Conservation (phyloP, 2,797 vertebrate genomes). For the Sebastiscus albofasciatus region DNA sequence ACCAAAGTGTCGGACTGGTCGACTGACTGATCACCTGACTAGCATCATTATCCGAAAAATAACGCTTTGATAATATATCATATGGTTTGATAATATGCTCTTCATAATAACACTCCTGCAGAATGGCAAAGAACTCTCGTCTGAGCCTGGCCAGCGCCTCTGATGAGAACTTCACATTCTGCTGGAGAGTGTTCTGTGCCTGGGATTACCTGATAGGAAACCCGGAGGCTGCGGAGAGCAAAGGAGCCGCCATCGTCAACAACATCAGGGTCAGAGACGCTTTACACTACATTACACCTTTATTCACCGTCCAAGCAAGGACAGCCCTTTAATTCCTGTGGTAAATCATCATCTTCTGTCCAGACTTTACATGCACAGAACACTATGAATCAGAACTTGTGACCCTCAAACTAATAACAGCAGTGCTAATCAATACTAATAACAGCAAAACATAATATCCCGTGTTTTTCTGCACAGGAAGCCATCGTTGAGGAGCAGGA, state of each 20-base stretch:
- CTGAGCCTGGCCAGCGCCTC: slow-evolving; percentile 94
- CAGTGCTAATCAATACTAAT: not conserved
- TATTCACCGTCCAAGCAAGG: not conserved
- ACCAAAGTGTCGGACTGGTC: not conserved
- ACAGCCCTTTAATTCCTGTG: not conserved
- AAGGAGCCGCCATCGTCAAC: slow-evolving; percentile 95
- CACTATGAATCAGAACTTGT: not conserved
- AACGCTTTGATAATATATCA: not conserved
- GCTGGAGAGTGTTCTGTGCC: slow-evolving; percentile 97
- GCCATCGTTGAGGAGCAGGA: slow-evolving; percentile 97
- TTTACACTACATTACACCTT: not conserved
- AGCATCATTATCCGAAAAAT: not conserved
- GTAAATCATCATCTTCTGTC: not conserved
- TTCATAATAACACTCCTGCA: slow-evolving; percentile 51
- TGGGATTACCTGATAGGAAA: slow-evolving; percentile 99
- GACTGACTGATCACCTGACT: not conserved
- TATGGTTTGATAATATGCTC: not conserved
- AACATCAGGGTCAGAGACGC: slow-evolving; percentile 90
- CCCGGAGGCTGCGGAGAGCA: slow-evolving; percentile 96
- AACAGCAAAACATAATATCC: not conserved
- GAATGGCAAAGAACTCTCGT: slow-evolving; percentile 98
- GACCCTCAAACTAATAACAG: not conserved
- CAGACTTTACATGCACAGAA: not conserved
- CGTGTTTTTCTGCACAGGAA: slow-evolving; percentile 83
- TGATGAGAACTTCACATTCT: slow-evolving; percentile 96